Evolutionary conservation across 1,140 invertebrate species (phyloP), one percentile per base, ranked within the genome.

Genomic region (Muscidifurax raptorellus): DNA sequence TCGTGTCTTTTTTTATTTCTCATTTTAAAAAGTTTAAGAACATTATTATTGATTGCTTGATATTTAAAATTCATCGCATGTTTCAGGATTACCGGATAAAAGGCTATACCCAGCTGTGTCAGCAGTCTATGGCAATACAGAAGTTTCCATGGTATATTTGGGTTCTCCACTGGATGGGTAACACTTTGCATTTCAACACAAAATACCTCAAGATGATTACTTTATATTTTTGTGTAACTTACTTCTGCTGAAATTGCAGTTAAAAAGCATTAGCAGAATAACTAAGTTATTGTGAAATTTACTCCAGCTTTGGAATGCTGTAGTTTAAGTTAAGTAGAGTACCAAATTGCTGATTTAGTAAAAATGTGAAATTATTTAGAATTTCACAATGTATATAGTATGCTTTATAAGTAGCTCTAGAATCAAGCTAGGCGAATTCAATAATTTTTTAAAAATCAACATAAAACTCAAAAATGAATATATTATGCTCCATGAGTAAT

Each of bases 61-160:
- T 18, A 47, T 64, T 59, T 79, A 15, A 25, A 13, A 74, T 84
- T 22, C 18, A 13, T 52, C 13, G 5, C 1, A 7, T 59, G 15
- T 59, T 94, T 77, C 91, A 98, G 97, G 98, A 86, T 95, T 99
- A 91, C 98, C 98, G 86, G 97, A 97, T 91, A 98, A 97, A 92
- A 97, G 96, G 93, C 93, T 99, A 77, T 99, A 98, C 93, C 99
- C 99, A 83, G 97, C 98, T 85, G 97, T 99, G 84, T 99, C 98
- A 82, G 98, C 98, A 79, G 99, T 99, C 47, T 99, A 99, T 95
- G 99, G 98, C 85, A 99, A 99, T 92, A 99, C 98, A 44, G 99
- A 99, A 95, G 98, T 99, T n/a, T 99, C 98, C 32, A 99, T 99
- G 98, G 97, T 99, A n/a, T 99, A 99, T 93, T 93, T 99, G 87